Conservation (phyloP, 2,113 vertebrate species). For the Bujurquina vittata region DNA sequence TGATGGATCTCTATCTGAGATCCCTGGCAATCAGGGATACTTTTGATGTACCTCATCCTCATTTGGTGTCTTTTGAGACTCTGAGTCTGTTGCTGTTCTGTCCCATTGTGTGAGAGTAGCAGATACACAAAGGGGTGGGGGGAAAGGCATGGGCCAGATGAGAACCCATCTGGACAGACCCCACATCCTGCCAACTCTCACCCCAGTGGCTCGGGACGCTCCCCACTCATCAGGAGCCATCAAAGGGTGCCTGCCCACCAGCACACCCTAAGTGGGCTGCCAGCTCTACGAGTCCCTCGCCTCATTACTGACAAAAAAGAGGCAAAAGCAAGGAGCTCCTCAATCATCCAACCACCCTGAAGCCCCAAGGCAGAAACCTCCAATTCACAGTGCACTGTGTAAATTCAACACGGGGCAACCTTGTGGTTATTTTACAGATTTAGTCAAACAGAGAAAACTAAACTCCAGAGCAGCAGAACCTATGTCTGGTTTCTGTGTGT, state of each 20-base stretch:
- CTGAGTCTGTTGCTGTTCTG: constrained; percentile 25
- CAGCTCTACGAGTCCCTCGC: constrained; percentile 43
- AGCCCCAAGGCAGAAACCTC: constrained; percentile 11
- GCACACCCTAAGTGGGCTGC: constrained; percentile 56
- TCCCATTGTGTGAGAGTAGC: constrained; percentile 39
- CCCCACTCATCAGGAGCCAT: constrained; percentile 68
- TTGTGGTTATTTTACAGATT: constrained; percentile 1
- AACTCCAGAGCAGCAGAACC: not conserved
- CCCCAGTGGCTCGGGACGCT: constrained; percentile 55
- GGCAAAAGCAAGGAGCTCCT: constrained; percentile 44
- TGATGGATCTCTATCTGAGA: constrained; percentile 59
- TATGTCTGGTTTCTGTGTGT: not conserved
- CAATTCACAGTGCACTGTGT: not conserved
- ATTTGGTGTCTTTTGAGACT: constrained; percentile 59
- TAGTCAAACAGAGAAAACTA: not conserved
- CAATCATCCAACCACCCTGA: constrained; percentile 56
- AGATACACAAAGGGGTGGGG: constrained; percentile 14
- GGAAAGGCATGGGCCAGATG: constrained; percentile 51
- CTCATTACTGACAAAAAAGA: constrained; percentile 66
- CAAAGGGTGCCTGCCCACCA: constrained; percentile 69
- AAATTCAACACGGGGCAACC: not conserved
- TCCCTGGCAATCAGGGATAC: constrained; percentile 54
- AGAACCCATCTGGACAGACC: constrained; percentile 77
- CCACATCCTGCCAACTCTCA: constrained; percentile 68
- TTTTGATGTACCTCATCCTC: constrained; percentile 68